Percentiles rank a stretch among this genome's conserved stretches.
Conservation (phyloP, 2,888 invertebrate genomes). For the Chironomus tentans region DNA sequence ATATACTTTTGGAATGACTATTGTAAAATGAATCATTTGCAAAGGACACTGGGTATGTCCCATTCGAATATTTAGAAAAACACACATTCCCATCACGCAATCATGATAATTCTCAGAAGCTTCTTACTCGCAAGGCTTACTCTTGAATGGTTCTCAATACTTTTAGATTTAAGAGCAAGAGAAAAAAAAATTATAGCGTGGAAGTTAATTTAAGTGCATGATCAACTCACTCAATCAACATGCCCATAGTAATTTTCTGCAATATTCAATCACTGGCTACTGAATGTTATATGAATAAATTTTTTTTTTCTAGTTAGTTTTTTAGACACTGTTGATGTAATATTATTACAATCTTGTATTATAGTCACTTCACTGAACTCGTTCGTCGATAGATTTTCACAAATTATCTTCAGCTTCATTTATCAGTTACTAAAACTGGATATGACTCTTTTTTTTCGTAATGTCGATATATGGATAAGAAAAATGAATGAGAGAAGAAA, state of each 20-base stretch:
- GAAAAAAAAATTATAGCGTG: too few species aligned
- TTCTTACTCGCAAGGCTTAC: not conserved
- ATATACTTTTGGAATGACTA: too few species aligned
- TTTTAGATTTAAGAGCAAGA: not conserved
- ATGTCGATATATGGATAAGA: too few species aligned
- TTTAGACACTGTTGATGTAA: too few species aligned
- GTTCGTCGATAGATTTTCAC: not conserved
- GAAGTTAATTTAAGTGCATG: not conserved
- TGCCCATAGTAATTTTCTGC: constrained; percentile 11
- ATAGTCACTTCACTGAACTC: not conserved
- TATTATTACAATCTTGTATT: too few species aligned
- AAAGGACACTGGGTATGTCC: too few species aligned
- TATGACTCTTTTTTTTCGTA: not conserved
- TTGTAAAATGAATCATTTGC: too few species aligned
- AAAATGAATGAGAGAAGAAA: not conserved
- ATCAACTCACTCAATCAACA: constrained; percentile 14
- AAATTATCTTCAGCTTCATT: not conserved
- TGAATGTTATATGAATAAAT: not conserved
- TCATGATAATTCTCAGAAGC: not conserved
- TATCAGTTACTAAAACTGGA: not conserved
- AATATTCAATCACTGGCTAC: constrained; percentile 1
- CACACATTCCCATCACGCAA: too few species aligned
- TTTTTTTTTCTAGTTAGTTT: not conserved
- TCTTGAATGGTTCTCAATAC: not conserved
- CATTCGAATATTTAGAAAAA: too few species aligned